phyloP scores from a whole-genome alignment of 2,797 vertebrate genomes.

The Macrochelys suwanniensis region DNA sequence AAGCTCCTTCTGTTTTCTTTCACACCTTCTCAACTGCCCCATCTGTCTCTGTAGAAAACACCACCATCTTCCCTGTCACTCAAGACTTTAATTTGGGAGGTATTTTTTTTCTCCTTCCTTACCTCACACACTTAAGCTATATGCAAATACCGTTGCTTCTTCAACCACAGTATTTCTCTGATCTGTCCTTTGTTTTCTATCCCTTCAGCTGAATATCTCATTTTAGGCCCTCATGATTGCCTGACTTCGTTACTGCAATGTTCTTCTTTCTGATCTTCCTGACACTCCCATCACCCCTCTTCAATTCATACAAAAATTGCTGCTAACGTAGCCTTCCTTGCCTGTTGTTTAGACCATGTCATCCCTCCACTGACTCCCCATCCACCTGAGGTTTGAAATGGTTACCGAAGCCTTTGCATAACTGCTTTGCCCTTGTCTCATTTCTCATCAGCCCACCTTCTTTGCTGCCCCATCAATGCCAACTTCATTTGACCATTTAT shows the following conservation, averaged over 20 bases:
- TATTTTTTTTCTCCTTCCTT: background rate
- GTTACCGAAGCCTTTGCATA: background rate
- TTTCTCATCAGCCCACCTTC: background rate
- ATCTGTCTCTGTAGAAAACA: background rate
- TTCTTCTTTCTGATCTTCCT: background rate
- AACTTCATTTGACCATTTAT: background rate
- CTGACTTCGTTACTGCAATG: fast-evolving
- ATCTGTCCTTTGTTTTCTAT: background rate
- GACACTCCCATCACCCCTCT: fast-evolving
- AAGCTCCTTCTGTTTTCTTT: background rate
- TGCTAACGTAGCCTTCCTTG: background rate
- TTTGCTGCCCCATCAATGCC: background rate
- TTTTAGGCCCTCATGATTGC: background rate
- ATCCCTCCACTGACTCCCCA: background rate
- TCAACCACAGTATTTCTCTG: background rate
- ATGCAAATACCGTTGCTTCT: background rate
- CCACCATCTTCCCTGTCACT: background rate
- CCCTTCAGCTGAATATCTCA: background rate
- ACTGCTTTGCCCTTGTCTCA: background rate
- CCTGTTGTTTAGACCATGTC: background rate
- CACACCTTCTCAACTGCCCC: background rate
- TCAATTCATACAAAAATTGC: background rate
- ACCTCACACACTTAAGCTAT: fast-evolving
- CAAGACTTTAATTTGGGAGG: background rate
- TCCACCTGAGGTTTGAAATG: background rate